phyloP scores from a whole-genome alignment of 2,113 vertebrate species.

The Loxodonta africana region DNA sequence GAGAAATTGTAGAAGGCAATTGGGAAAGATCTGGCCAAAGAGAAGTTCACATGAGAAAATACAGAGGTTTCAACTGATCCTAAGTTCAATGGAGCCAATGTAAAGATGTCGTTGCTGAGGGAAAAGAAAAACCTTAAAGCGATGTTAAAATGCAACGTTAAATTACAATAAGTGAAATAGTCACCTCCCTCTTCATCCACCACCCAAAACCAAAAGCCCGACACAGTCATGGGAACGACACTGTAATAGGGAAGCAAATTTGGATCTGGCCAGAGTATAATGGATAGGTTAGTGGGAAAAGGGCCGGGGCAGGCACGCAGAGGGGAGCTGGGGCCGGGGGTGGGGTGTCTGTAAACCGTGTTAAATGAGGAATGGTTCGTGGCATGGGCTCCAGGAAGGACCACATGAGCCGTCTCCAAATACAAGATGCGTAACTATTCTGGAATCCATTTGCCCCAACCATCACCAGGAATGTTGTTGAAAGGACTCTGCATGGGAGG shows the following conservation, averaged over 20 bases:
- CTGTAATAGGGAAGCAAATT: neutral
- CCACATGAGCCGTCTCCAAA: constrained; percentile 5
- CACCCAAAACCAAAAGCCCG: neutral
- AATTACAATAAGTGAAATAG: neutral
- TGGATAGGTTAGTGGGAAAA: neutral
- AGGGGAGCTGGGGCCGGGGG: neutral
- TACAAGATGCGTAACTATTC: neutral
- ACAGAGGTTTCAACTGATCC: neutral
- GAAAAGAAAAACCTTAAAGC: neutral
- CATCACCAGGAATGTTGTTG: constrained; percentile 18
- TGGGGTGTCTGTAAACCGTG: neutral
- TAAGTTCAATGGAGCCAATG: neutral
- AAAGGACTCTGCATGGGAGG: neutral
- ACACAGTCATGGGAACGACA: neutral
- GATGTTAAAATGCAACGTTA: neutral
- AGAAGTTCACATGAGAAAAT: neutral
- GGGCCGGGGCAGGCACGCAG: too few relatives aligned
- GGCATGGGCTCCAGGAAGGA: neutral
- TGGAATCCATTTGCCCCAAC: neutral
- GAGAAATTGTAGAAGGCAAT: too few relatives aligned
- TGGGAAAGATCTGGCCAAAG: neutral
- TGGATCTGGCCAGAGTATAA: neutral
- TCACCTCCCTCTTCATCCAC: neutral
- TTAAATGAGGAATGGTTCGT: neutral
- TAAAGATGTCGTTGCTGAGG: neutral